These are phyloP conservation scores for Perithous albicinctus DNA, from an alignment of 2,888 invertebrate genomes.

Conservation along the genomic window DNA sequence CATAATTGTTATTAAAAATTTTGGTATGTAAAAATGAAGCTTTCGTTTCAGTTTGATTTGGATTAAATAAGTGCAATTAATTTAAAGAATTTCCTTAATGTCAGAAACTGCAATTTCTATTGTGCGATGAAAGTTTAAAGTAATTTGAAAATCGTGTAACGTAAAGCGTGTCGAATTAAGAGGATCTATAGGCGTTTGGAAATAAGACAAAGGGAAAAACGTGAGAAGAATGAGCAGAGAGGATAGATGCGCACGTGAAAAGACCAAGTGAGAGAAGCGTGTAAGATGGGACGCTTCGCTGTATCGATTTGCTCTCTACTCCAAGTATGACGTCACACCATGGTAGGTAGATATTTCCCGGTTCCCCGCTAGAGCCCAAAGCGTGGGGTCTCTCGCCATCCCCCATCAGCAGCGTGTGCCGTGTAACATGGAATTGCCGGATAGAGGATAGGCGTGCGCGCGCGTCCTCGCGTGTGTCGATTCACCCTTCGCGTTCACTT, in stretches of 20 bases:
- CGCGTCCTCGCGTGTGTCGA: background rate
- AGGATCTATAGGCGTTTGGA: background rate
- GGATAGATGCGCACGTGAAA: constrained; percentile 9
- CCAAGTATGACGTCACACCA: constrained; percentile 78
- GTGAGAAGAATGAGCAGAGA: background rate
- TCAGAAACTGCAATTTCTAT: too few relatives aligned
- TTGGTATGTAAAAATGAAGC: too few relatives aligned
- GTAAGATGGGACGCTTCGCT: constrained; percentile 77
- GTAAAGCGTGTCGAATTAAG: background rate
- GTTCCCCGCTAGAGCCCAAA: constrained; percentile 16
- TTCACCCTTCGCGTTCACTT: constrained; percentile 27
- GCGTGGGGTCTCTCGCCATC: constrained; percentile 19
- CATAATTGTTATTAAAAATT: too few relatives aligned
- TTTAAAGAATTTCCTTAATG: too few relatives aligned
- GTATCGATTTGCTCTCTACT: constrained; percentile 80
- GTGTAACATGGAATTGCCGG: constrained; percentile 27
- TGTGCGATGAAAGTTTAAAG: too few relatives aligned
- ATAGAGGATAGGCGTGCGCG: constrained; percentile 3
- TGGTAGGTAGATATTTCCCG: constrained; percentile 57
- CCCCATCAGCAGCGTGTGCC: constrained; percentile 22
- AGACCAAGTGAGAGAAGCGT: constrained; percentile 60
- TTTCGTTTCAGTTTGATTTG: too few relatives aligned
- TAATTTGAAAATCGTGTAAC: too few relatives aligned
- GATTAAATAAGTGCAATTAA: too few relatives aligned
- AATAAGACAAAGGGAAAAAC: background rate